These are phyloP conservation scores for Paradisaea rubra DNA, from an alignment of 2,113 vertebrate genomes.

Conservation along the genomic window DNA sequence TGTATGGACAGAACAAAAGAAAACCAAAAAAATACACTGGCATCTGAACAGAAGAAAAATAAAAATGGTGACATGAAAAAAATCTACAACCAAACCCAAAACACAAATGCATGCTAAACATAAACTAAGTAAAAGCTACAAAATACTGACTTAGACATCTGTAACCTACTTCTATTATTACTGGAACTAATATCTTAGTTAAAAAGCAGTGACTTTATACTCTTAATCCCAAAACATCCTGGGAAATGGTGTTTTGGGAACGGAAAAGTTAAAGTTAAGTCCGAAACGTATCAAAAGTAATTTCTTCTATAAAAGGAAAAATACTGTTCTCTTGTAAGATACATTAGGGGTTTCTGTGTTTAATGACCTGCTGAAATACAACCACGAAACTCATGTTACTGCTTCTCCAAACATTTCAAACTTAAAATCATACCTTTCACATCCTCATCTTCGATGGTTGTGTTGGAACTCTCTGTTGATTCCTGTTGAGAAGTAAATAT, in stretches of 20 bases:
- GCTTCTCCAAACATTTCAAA: neutral
- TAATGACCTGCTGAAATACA: neutral
- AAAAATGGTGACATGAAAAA: neutral
- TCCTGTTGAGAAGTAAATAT: constrained; percentile 78
- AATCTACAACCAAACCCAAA: neutral
- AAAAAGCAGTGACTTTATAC: neutral
- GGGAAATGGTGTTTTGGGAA: neutral
- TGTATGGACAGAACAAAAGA: neutral
- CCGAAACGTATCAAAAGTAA: neutral
- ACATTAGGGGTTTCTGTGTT: neutral
- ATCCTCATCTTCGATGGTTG: constrained; percentile 96
- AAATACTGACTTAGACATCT: neutral
- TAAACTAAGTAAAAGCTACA: neutral
- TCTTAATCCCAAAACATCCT: neutral
- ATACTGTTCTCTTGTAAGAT: fast-evolving
- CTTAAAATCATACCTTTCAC: constrained; percentile 85
- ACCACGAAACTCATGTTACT: neutral
- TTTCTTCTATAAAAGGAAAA: neutral
- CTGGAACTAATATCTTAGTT: neutral
- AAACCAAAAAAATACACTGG: neutral
- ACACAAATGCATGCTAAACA: neutral
- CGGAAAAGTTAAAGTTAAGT: neutral
- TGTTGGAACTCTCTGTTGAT: constrained; percentile 94
- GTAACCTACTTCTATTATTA: neutral
- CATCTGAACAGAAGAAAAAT: constrained; percentile 49